These are phyloP conservation scores for Lottia gigantea DNA, from an alignment of 2,888 invertebrate genomes.

Conservation along the genomic window DNA sequence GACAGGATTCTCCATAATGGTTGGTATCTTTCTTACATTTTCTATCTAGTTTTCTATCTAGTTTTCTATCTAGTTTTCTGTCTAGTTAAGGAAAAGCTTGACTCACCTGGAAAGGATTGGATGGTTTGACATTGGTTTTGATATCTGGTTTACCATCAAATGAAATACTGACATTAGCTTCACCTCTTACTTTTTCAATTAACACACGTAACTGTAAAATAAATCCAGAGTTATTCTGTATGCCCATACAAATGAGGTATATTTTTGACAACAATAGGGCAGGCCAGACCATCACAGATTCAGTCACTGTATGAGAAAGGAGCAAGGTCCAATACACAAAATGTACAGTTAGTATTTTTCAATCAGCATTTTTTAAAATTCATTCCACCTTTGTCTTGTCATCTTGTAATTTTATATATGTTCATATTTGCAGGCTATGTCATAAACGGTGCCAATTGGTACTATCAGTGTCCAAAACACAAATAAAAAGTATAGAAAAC, in stretches of 20 bases:
- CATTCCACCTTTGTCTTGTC: too few species aligned
- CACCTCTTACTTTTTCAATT: constrained; percentile 43
- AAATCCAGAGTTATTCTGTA: neutral
- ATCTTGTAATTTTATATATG: too few species aligned
- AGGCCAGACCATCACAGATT: too few species aligned
- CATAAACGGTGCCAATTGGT: too few species aligned
- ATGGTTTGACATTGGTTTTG: constrained; percentile 51
- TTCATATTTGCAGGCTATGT: too few species aligned
- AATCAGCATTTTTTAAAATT: neutral
- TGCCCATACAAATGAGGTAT: too few species aligned
- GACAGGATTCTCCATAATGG: too few species aligned
- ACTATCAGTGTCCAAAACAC: too few species aligned
- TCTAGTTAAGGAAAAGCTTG: neutral
- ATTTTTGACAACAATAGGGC: too few species aligned
- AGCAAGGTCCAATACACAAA: neutral
- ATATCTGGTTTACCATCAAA: constrained; percentile 56
- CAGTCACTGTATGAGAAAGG: neutral
- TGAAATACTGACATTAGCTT: constrained; percentile 51
- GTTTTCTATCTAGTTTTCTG: neutral
- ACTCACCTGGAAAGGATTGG: constrained; percentile 57
- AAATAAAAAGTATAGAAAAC: too few species aligned
- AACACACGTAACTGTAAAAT: constrained; percentile 44
- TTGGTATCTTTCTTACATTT: too few species aligned
- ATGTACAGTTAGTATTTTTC: neutral
- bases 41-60: too few species aligned